A percentile compares a stretch with the other conserved stretches of the same genome.
These are phyloP conservation scores for Arenaria interpres DNA, from an alignment of 2,113 vertebrate species.

Conservation along the genomic window DNA sequence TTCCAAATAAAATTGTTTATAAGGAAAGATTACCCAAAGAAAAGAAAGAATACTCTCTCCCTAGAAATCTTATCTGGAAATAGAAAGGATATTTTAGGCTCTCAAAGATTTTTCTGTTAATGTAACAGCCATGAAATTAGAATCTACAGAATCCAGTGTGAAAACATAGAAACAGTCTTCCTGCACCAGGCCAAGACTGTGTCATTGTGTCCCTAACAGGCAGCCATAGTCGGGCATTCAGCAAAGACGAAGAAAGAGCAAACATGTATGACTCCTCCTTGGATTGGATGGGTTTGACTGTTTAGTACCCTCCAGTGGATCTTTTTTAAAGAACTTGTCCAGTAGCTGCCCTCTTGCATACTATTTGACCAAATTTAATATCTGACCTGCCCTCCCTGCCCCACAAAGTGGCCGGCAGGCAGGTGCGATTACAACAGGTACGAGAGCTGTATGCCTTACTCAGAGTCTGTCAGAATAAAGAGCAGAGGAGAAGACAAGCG, in stretches of 20 bases:
- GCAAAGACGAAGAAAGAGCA: background rate
- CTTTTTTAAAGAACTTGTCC: background rate
- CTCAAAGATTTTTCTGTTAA: background rate
- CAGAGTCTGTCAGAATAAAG: background rate
- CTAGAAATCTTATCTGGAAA: background rate
- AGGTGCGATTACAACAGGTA: background rate
- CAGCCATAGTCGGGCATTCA: background rate
- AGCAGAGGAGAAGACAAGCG: background rate
- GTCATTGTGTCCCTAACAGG: background rate
- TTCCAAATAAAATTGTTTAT: background rate
- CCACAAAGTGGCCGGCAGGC: background rate
- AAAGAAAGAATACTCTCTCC: background rate
- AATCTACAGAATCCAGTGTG: background rate
- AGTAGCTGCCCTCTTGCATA: background rate
- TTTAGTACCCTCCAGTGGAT: background rate
- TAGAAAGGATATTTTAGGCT: background rate
- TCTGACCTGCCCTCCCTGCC: no score
- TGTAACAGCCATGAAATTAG: background rate
- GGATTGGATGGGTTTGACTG: background rate
- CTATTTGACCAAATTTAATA: background rate
- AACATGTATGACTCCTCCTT: accelerated
- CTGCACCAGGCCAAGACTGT: background rate
- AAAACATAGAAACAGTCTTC: accelerated
- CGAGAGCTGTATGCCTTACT: background rate
- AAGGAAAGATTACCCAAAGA: background rate